Conservation (phyloP, 2,888 invertebrate species). For the Troglohyphantes excavatus region DNA sequence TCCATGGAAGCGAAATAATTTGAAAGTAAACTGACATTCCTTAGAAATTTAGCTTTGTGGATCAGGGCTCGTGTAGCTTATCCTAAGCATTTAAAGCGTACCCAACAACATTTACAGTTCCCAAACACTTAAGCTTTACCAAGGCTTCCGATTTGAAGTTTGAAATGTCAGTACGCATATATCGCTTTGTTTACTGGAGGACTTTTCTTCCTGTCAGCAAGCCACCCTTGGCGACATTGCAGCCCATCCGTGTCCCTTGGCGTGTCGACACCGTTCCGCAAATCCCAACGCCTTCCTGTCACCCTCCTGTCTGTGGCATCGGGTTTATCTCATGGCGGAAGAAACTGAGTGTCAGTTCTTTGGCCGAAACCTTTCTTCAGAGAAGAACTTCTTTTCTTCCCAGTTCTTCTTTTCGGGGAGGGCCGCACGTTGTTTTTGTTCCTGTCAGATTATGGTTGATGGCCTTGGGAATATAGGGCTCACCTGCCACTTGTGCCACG, state of each 20-base stretch:
- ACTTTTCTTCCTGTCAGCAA: background rate
- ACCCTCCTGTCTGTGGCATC: background rate
- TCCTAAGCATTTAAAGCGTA: no score
- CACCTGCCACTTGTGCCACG: background rate
- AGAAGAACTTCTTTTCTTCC: background rate
- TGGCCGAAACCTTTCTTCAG: background rate
- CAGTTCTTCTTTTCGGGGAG: background rate
- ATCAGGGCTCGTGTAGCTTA: no score
- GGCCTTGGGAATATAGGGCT: slow-evolving; percentile 21
- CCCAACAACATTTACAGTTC: no score
- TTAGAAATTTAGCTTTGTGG: no score
- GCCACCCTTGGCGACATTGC: background rate
- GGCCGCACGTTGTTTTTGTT: background rate
- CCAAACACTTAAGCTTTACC: no score
- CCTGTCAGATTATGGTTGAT: slow-evolving; percentile 44
- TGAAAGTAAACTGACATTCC: no score
- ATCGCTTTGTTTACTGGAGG: background rate
- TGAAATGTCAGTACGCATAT: background rate
- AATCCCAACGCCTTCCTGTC: background rate
- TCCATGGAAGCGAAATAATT: no score
- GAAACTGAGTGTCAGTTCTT: slow-evolving; percentile 9
- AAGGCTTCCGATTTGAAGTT: no score
- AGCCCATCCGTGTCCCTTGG: background rate
- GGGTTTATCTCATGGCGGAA: slow-evolving; percentile 23
- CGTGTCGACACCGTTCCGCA: background rate